These are phyloP conservation scores for Aleiodes testaceus DNA, from an alignment of 2,888 invertebrate genomes.

Conservation along the genomic window DNA sequence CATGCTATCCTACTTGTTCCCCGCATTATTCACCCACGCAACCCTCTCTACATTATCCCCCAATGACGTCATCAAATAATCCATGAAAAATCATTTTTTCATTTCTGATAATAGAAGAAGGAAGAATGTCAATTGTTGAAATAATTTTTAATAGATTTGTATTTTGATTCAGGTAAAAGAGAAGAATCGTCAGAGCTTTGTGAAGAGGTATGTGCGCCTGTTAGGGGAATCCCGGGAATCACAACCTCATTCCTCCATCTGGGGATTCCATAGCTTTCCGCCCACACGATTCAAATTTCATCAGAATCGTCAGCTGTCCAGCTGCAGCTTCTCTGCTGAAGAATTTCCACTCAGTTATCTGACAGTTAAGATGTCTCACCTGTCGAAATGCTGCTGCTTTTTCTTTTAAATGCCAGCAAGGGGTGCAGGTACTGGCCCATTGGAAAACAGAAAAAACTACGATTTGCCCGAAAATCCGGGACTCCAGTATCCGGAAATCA, in stretches of 20 bases:
- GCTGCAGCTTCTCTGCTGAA: background rate
- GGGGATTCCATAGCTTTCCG: background rate
- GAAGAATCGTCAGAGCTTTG: background rate
- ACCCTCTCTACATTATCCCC: background rate
- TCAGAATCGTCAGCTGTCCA: background rate
- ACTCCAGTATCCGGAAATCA: constrained; percentile 63
- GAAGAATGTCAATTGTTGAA: too few species aligned
- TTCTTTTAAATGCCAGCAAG: constrained; percentile 42
- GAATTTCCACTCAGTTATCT: background rate
- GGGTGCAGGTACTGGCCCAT: constrained; percentile 54
- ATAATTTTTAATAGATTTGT: too few species aligned
- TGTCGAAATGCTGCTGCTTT: constrained; percentile 50
- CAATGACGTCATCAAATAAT: background rate
- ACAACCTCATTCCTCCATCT: constrained; percentile 1
- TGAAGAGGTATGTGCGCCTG: background rate
- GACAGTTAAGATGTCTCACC: constrained; percentile 34
- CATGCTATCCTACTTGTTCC: constrained; percentile 14
- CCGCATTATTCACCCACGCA: constrained; percentile 11
- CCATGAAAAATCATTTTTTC: background rate
- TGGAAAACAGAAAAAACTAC: constrained; percentile 60
- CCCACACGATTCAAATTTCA: constrained; percentile 24
- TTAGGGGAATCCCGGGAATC: constrained; percentile 20
- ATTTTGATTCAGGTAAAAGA: too few species aligned
- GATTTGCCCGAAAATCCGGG: constrained; percentile 69
- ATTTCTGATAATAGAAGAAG: too few species aligned